phyloP scores from a whole-genome alignment of 2,888 invertebrate species.

The Crioceris asparagi region DNA sequence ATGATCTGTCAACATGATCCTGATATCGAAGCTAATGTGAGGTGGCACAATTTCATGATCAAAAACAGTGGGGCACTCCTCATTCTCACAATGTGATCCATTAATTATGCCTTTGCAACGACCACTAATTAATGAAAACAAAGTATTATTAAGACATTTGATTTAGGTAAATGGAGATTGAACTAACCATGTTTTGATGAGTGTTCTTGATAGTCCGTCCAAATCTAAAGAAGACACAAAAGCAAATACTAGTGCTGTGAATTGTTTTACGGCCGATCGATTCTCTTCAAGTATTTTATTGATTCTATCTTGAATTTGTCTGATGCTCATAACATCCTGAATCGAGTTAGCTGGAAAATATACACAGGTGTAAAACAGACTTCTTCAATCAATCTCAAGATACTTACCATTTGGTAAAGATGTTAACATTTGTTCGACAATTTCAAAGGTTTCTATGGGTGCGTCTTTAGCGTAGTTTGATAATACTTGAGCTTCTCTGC shows the following conservation, averaged over 20 bases:
- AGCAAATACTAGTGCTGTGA: slow-evolving; percentile 60
- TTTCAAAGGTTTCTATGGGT: slow-evolving; percentile 30
- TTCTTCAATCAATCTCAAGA: slow-evolving; percentile 1
- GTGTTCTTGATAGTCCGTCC: slow-evolving; percentile 41
- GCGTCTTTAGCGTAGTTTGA: slow-evolving; percentile 41
- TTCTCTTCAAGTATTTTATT: slow-evolving; percentile 33
- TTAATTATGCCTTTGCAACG: slow-evolving; percentile 26
- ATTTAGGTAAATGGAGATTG: too few species aligned
- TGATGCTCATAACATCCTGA: slow-evolving; percentile 48
- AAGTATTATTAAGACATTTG: too few species aligned
- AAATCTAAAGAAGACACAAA: slow-evolving; percentile 60
- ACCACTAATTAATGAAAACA: slow-evolving; percentile 26
- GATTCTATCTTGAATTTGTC: slow-evolving; percentile 43
- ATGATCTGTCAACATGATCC: slow-evolving; percentile 54
- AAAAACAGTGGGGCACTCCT: slow-evolving; percentile 31
- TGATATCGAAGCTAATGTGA: slow-evolving; percentile 46
- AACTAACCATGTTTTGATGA: slow-evolving; percentile 35
- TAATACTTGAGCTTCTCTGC: slow-evolving; percentile 49
- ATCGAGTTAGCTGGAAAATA: slow-evolving; percentile 43
- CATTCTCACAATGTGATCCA: slow-evolving; percentile 31
- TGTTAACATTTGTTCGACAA: slow-evolving; percentile 28
- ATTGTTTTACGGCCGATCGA: slow-evolving; percentile 42
- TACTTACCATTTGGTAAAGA: slow-evolving; percentile 36
- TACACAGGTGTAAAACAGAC: too few species aligned
- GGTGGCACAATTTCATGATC: slow-evolving; percentile 29